Base-by-base conservation (phyloP, 1,140 invertebrate species). In the Brachionus rubens region DNA sequence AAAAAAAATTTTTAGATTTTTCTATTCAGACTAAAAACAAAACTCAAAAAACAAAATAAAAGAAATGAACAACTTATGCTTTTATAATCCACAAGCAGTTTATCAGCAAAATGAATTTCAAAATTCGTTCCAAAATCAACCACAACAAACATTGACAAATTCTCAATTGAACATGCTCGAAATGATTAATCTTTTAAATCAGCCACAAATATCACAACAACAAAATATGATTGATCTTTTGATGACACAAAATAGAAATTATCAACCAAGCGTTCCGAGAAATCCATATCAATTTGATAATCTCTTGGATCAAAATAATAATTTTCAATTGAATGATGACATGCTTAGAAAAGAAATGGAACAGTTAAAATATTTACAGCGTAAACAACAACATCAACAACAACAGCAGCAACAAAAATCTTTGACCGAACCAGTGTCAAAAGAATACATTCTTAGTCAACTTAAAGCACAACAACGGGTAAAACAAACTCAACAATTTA, bases 361-460 rank as follows among this genome's bases (percentile, higher is more conserved):
- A 33, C 19, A 33, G 36, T 2, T 19, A 19, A 36, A 19, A 10
- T n/a, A 59, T 16, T 33, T 36, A 33, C 12, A 33, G 36, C 30
- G 36, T 33, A 14, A 40, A 0, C 28, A 36, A 9, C 54, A 40
- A 10, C 9, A 59, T 7, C 54, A 59, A 59, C 12, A 33, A 59
- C 30, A 59, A 36, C 28, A 40, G 1, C 28, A 36, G 9, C 54
- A 40, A 19, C 9, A 59, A 10, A 28, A 54, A 12, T 12, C 50
- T 28, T 14, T 54, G 3, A 16, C 28, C 12, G 7, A 16, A 33
- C 30, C 30, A n/a, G 33, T 59, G 1, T 59, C 54, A 21, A 59
- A 59, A 59, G 54, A 59, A 10, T 59, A 59, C 16, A 59, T 59
- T 16, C 36, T 59, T 16, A 59, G n/a, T 40, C 54, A 59, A 21